Evolutionary conservation across 2,888 invertebrate species (phyloP).

Genomic region (Nipponacmea schrenckii): DNA sequence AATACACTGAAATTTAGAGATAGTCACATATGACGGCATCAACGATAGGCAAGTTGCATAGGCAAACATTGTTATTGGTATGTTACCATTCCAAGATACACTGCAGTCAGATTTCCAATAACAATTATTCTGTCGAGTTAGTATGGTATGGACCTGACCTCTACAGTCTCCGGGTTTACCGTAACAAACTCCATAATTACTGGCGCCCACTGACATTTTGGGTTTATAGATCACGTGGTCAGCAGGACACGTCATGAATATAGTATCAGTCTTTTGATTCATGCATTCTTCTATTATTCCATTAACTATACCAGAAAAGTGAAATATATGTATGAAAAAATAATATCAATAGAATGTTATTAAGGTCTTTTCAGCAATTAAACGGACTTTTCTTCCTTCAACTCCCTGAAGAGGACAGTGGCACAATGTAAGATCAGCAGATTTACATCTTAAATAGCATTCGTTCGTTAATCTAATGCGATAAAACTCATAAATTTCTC

Average conservation of each 20-base stretch:
- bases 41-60: constrained; percentile 28
- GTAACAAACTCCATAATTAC: constrained; percentile 18
- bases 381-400: too few species aligned
- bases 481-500: too few species aligned
- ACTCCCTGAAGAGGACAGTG: too few species aligned
- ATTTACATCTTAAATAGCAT: too few species aligned
- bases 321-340: too few species aligned
- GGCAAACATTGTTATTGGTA: constrained; percentile 29
- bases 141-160: constrained; percentile 32
- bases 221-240: constrained; percentile 26
- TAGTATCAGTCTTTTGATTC: constrained; percentile 7
- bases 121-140: constrained; percentile 37
- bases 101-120: constrained; percentile 37
- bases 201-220: constrained; percentile 16
- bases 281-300: constrained; percentile 15
- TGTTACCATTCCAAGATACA: constrained; percentile 30
- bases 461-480: too few species aligned
- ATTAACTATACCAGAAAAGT: neutral
- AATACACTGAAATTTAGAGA: constrained; percentile 35
- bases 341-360: too few species aligned
- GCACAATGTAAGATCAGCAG: too few species aligned
- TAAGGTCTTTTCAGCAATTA: too few species aligned
- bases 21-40: constrained; percentile 10
- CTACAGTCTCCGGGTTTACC: constrained; percentile 26
- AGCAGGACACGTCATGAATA: constrained; percentile 20